Percentiles rank a stretch among this genome's conserved stretches.
phyloP scores from a whole-genome alignment of 2,113 vertebrate species.

The Melanostigma gelatinosum region DNA sequence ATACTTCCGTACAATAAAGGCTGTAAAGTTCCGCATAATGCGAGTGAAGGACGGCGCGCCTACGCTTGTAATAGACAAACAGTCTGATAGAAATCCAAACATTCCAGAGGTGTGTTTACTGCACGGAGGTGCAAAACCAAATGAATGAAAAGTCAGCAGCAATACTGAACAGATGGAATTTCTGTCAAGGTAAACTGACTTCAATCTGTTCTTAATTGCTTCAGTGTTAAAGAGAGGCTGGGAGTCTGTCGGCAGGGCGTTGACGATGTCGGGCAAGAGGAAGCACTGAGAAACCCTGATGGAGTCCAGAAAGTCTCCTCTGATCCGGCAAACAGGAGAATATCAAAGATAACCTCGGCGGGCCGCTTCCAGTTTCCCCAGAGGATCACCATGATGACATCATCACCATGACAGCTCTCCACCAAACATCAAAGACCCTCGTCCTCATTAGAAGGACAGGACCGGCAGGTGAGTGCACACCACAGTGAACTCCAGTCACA shows the following conservation, averaged over 20 bases:
- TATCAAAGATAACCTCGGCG: constrained; percentile 23
- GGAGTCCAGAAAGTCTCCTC: constrained; percentile 9
- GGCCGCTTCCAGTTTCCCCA: constrained; percentile 8
- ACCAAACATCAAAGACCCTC: background rate
- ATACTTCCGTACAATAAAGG: background rate
- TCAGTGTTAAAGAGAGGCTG: background rate
- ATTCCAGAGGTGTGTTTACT: background rate
- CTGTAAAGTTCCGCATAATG: background rate
- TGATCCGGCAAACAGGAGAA: background rate
- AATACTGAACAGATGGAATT: constrained; percentile 13
- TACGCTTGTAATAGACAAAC: background rate
- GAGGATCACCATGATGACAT: background rate
- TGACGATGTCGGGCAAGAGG: constrained; percentile 13
- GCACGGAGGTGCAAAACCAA: background rate
- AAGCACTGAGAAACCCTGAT: background rate
- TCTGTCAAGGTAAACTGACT: constrained; percentile 33
- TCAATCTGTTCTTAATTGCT: constrained; percentile 1
- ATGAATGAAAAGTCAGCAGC: constrained; percentile 1
- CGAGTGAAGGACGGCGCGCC: background rate
- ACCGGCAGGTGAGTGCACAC: background rate
- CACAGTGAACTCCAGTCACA: too few relatives aligned
- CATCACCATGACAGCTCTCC: background rate
- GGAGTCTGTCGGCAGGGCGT: background rate
- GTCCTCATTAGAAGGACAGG: background rate
- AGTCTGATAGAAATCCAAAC: background rate